phyloP scores from a whole-genome alignment of 2,888 invertebrate species.

The Drosophila conformis region DNA sequence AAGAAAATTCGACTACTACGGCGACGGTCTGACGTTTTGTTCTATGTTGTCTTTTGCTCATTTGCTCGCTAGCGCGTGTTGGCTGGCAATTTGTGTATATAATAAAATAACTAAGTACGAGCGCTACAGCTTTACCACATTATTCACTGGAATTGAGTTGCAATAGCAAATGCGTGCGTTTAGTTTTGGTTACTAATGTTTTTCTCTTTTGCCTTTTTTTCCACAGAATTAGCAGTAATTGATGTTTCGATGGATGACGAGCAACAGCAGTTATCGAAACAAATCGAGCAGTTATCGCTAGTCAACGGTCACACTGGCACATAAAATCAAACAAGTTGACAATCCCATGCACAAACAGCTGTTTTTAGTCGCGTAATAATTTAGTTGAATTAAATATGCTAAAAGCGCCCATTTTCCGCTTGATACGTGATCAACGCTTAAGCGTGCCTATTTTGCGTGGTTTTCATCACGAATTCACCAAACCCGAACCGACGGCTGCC shows the following conservation, averaged over 20 bases:
- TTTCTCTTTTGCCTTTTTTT: slow-evolving; percentile 47
- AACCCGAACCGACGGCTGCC: slow-evolving; percentile 51
- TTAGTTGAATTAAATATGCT: slow-evolving; percentile 63
- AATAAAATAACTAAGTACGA: slow-evolving; percentile 43
- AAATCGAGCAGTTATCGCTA: not conserved
- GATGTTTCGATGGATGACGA: slow-evolving; percentile 53
- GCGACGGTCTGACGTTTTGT: slow-evolving; percentile 50
- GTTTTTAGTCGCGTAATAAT: slow-evolving; percentile 51
- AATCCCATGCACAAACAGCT: slow-evolving; percentile 32
- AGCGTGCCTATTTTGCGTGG: slow-evolving; percentile 72
- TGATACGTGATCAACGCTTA: slow-evolving; percentile 67
- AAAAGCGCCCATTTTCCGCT: slow-evolving; percentile 65
- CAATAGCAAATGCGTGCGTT: slow-evolving; percentile 42
- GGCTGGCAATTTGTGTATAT: slow-evolving; percentile 22
- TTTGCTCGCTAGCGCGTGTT: slow-evolving; percentile 27
- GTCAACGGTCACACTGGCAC: slow-evolving; percentile 27
- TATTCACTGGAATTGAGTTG: slow-evolving; percentile 37
- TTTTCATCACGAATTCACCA: slow-evolving; percentile 82
- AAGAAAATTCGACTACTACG: slow-evolving; percentile 64
- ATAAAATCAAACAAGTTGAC: slow-evolving; percentile 6
- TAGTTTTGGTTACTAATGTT: slow-evolving; percentile 54
- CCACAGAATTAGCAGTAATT: slow-evolving; percentile 62
- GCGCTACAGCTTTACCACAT: slow-evolving; percentile 44
- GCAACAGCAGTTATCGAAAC: slow-evolving; percentile 36
- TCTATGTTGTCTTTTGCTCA: slow-evolving; percentile 48